Conservation (phyloP, 2,113 vertebrate genomes). For the Planiliza haematocheilus region DNA sequence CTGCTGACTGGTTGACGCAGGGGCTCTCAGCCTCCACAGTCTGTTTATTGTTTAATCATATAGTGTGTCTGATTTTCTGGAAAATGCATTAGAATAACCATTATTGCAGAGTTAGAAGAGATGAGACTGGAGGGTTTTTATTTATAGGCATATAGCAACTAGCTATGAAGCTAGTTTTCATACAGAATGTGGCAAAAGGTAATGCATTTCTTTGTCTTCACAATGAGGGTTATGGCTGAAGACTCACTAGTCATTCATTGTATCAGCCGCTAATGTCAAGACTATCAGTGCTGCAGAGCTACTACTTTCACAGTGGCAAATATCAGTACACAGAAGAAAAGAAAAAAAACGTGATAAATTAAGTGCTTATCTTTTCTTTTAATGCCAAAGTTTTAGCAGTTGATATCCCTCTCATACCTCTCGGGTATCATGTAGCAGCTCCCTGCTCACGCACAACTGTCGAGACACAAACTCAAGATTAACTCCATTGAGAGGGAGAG, state of each 20-base stretch:
- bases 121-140: not conserved
- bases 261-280: too few relatives aligned
- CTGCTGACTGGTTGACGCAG: constrained; percentile 71
- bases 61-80: constrained; percentile 16
- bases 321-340: not conserved
- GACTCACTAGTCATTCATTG: too few relatives aligned
- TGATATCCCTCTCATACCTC: constrained; percentile 56
- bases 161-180: not conserved
- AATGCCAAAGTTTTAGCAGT: constrained; percentile 54
- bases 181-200: too few relatives aligned
- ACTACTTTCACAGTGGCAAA: constrained; percentile 6
- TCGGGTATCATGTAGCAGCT: constrained; percentile 60
- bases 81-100: constrained; percentile 1
- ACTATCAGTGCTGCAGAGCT: not conserved
- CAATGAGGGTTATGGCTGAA: too few relatives aligned
- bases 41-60: constrained; percentile 55
- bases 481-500: constrained; percentile 37
- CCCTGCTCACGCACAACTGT: constrained; percentile 67
- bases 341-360: constrained; percentile 7
- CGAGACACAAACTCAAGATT: constrained; percentile 55
- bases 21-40: constrained; percentile 41
- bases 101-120: not conserved
- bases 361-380: constrained; percentile 36
- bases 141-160: not conserved
- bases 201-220: too few relatives aligned